Evolutionary conservation across 2,113 vertebrate genomes (phyloP), one percentile per base, ranked within the genome.

Genomic region (Upupa epops): DNA sequence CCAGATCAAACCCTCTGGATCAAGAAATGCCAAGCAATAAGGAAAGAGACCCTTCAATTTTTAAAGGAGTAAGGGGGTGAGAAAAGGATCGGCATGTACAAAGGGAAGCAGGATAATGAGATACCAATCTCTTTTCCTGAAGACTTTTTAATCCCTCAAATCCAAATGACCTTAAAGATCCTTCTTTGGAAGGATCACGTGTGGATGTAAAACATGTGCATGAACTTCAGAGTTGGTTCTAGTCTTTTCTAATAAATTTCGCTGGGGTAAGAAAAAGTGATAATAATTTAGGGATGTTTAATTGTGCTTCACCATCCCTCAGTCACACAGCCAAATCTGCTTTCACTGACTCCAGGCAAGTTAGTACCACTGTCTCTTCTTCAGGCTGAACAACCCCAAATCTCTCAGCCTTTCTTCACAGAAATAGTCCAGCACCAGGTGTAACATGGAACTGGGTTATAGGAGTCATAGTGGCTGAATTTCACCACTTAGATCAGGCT

Each of bases 131-230:
- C 25, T 63, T 92, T 93, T 89, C 49, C 24, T 66, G 9, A 61
- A 72, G 29, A 48, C 20, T 60, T 75, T 93, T 81, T 66, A 80
- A 88, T 87, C 81, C 52, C 26, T 87, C 52, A 92, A 60, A 91
- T 73, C 52, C 31, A 52, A 71, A 72, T 73, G 8, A 69, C 72
- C 54, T 70, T 65, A 52, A 74, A 86, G 40, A 65, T 6, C 36
- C 61, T 88, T 91, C 42, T 55, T 61, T 83, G 88, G 32, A 88
- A 40, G 31, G 36, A 90, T 56, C 34, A 60, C 48, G 46, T 52
- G 45, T 69, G 17, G 66, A 64, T 40, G 13, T 29, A 32, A 70
- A 68, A 28, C 21, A 34, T 31, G 20, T 7, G 1, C 28, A 56
- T 20, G 60, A 75, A 85, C 11, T 89, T 68, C 56, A 48, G 15